Conservation (phyloP, 2,797 vertebrate genomes). For the Gastrophryne carolinensis region DNA sequence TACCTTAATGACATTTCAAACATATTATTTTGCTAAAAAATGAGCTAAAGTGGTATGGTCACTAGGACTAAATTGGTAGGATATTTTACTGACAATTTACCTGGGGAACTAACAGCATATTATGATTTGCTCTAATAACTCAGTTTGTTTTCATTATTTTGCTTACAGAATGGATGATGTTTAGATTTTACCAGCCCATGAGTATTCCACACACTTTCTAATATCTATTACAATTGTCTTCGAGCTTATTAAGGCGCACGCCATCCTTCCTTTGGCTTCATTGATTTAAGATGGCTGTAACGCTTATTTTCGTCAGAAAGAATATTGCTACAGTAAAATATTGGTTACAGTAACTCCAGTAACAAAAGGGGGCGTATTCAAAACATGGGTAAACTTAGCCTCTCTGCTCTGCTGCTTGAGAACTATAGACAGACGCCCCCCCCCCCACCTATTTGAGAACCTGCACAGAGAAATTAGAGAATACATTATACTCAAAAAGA, state of each 20-base stretch:
- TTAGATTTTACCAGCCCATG: conserved; percentile 11
- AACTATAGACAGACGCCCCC: no score
- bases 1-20: no score
- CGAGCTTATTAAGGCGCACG: conserved; percentile 22
- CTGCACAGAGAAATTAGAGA: no score
- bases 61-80: conserved; percentile 15
- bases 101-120: conserved; percentile 35
- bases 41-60: no score
- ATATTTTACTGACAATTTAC: not conserved
- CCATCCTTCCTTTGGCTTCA: not conserved
- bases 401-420: no score
- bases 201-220: conserved; percentile 29
- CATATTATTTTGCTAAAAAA: no score
- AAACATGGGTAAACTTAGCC: no score
- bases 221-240: conserved; percentile 28
- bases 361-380: no score
- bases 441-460: no score
- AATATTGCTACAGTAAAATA: not conserved
- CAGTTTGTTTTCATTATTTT: conserved; percentile 50
- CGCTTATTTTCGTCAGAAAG: not conserved
- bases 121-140: conserved; percentile 40
- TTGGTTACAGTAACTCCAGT: no score
- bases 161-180: conserved; percentile 18
- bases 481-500: no score
- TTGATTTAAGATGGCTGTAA: conserved; percentile 14